Evolutionary conservation across 2,113 vertebrate genomes (phyloP).

Genomic region (Calonectris borealis): DNA sequence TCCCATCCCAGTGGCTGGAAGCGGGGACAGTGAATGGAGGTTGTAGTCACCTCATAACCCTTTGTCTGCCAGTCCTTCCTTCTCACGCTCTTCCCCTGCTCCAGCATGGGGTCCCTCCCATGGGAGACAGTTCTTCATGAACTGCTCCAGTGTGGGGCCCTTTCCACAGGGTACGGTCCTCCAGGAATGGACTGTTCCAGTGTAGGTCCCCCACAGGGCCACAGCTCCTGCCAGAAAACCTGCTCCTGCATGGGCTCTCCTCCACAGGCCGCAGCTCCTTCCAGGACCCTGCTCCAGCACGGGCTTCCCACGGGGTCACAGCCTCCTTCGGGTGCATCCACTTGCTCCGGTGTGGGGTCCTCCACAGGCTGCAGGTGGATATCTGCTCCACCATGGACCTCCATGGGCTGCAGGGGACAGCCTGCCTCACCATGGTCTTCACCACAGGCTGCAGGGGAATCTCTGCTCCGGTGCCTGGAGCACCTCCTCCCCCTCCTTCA

Average conservation of each 20-base stretch:
- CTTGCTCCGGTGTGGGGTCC: accelerated
- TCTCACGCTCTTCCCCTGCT: background rate
- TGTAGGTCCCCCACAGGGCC: accelerated
- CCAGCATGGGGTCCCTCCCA: background rate
- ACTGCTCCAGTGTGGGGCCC: background rate
- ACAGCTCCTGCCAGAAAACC: too few relatives aligned
- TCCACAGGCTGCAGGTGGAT: background rate
- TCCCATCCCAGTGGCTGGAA: background rate
- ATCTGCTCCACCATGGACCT: background rate
- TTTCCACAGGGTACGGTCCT: background rate
- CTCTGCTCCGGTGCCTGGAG: accelerated
- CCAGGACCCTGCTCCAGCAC: background rate
- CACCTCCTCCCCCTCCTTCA: background rate
- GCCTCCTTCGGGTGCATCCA: background rate
- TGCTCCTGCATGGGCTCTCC: background rate
- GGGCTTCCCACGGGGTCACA: background rate
- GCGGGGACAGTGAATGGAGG: background rate
- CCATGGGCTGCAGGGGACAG: background rate
- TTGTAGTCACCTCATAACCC: background rate
- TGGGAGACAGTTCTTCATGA: background rate
- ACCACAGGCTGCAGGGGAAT: background rate
- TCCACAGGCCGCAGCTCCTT: too few relatives aligned
- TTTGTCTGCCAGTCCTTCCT: background rate
- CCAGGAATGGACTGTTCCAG: background rate
- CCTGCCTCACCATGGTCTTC: background rate